A percentile compares a stretch with the other conserved stretches of the same genome.
Evolutionary conservation across 2,113 vertebrate genomes (phyloP).

Genomic region (Percina caprodes): DNA sequence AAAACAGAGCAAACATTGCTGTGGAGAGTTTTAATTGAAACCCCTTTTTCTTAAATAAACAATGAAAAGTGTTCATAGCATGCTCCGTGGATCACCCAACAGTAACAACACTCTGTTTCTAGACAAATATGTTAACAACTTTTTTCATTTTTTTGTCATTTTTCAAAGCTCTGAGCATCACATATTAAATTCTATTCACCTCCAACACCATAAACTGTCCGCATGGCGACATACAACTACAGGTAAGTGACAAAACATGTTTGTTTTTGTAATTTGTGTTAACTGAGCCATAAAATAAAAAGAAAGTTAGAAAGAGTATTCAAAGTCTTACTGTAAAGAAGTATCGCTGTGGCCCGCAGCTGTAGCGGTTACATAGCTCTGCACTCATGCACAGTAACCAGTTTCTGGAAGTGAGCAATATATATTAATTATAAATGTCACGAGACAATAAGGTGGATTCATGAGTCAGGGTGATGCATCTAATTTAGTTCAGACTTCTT

Average conservation of each 20-base stretch:
- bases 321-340: not conserved
- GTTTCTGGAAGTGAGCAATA: conserved; percentile 1
- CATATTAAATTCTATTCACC: not conserved
- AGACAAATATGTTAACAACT: too few relatives aligned
- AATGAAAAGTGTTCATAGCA: too few relatives aligned
- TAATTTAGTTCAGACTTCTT: conserved; percentile 10
- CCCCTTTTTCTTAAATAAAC: too few relatives aligned
- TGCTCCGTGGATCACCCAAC: too few relatives aligned
- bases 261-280: too few relatives aligned
- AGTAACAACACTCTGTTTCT: too few relatives aligned
- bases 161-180: too few relatives aligned
- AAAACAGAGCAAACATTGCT: too few relatives aligned
- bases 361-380: not conserved
- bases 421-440: not conserved
- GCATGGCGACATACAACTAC: too few relatives aligned
- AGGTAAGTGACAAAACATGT: too few relatives aligned
- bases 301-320: not conserved
- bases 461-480: conserved; percentile 8
- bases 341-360: not conserved
- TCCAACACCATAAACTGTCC: not conserved
- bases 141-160: too few relatives aligned
- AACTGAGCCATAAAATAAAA: not conserved
- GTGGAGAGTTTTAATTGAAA: too few relatives aligned
- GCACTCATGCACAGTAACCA: not conserved
- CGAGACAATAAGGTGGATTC: not conserved